A percentile compares a stretch with the other conserved stretches of the same genome.
These are phyloP conservation scores for Phthorimaea operculella DNA, from an alignment of 1,140 invertebrate genomes.

Conservation along the genomic window DNA sequence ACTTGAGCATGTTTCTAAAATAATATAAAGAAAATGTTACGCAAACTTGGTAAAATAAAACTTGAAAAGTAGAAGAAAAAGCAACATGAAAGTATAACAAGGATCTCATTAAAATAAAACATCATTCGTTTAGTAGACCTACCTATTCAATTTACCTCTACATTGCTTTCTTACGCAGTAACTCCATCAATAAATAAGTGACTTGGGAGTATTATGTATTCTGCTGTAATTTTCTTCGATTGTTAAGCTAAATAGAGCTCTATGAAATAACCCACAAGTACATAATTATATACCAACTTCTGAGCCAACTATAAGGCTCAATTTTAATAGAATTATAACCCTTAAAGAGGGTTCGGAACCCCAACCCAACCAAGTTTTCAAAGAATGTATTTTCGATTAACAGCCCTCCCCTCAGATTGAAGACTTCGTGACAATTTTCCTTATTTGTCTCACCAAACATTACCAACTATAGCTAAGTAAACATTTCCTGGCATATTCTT, in stretches of 20 bases:
- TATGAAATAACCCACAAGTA: no score
- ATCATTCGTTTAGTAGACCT: no score
- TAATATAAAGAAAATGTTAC: no score
- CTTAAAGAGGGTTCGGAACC: not conserved
- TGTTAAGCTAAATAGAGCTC: not conserved
- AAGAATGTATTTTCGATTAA: slow-evolving; percentile 23
- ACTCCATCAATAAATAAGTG: not conserved
- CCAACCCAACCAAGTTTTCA: slow-evolving; percentile 11
- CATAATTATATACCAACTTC: not conserved
- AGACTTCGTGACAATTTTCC: slow-evolving; percentile 16
- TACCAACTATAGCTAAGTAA: not conserved
- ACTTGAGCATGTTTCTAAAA: no score
- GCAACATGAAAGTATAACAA: no score
- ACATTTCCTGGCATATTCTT: not conserved
- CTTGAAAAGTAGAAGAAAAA: no score
- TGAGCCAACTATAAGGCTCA: not conserved
- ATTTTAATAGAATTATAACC: not conserved
- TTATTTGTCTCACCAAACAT: slow-evolving; percentile 16
- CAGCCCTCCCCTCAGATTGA: slow-evolving; percentile 12
- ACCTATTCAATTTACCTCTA: not conserved
- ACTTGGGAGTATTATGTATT: not conserved
- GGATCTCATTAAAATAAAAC: no score
- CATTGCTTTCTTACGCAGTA: not conserved
- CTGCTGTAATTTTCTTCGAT: not conserved
- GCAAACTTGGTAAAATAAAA: no score